Evolutionary conservation across 2,113 vertebrate species (phyloP).

Genomic region (Gopherus flavomarginatus): DNA sequence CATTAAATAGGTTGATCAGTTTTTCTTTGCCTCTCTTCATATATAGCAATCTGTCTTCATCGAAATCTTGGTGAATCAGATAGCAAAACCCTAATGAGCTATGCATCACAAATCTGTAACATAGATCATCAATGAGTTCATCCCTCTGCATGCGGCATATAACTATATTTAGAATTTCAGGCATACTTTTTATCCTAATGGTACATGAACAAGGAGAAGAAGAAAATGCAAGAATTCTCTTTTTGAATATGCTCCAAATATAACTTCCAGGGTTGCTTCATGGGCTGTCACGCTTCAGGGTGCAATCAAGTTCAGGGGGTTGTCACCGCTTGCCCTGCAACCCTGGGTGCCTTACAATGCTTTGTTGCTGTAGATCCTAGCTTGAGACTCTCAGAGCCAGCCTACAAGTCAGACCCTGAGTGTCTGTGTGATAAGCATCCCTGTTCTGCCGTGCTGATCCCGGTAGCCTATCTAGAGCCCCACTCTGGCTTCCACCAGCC

Average conservation of each 20-base stretch:
- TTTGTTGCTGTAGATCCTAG: neutral
- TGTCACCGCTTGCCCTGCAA: neutral
- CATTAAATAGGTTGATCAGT: conserved; percentile 62
- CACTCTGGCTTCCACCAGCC: neutral
- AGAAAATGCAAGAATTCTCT: conserved; percentile 44
- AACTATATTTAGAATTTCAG: conserved; percentile 71
- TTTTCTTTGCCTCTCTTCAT: conserved; percentile 64
- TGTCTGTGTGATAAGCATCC: neutral
- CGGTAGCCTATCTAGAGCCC: neutral
- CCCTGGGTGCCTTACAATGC: neutral
- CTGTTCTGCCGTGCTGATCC: neutral
- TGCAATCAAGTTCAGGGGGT: neutral
- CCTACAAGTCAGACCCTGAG: neutral
- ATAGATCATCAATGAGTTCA: conserved; percentile 74
- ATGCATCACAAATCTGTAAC: conserved; percentile 76
- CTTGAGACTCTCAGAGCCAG: neutral
- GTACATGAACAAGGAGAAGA: conserved; percentile 24
- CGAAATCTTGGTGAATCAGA: conserved; percentile 73
- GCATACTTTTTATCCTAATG: conserved; percentile 66
- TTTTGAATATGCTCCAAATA: neutral
- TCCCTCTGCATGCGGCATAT: conserved; percentile 47
- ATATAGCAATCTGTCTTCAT: conserved; percentile 68
- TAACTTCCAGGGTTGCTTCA: conserved; percentile 33
- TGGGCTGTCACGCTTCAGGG: neutral
- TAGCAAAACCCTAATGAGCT: conserved; percentile 77